These are phyloP conservation scores for Hydrolagus colliei DNA, from an alignment of 2,797 vertebrate genomes.

Conservation along the genomic window DNA sequence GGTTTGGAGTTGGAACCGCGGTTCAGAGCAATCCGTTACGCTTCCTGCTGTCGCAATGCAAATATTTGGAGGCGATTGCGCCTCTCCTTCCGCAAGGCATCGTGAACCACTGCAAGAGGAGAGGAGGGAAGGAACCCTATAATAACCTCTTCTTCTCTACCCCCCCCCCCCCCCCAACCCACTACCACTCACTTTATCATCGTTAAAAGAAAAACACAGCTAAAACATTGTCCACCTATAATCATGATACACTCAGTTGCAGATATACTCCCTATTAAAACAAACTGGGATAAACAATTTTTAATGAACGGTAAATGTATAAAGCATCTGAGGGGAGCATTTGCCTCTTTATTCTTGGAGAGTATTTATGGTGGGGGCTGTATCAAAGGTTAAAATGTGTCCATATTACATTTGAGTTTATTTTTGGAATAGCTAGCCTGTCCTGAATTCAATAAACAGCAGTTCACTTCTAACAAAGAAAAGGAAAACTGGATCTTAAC, in stretches of 20 bases:
- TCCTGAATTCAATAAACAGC: not conserved
- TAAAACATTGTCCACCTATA: not conserved
- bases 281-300: not conserved
- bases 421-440: not conserved
- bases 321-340: no score
- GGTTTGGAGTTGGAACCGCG: constrained; percentile 2
- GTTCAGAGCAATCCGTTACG: not conserved
- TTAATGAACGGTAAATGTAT: not conserved
- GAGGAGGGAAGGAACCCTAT: not conserved
- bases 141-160: not conserved
- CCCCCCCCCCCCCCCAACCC: not conserved
- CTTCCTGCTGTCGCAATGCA: not conserved
- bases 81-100: no score
- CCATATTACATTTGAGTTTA: constrained; percentile 13
- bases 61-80: not conserved
- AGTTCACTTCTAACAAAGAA: not conserved
- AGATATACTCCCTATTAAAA: not conserved
- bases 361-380: not conserved
- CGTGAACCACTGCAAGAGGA: no score
- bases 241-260: not conserved
- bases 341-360: no score
- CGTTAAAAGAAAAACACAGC: constrained; percentile 4
- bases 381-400: not conserved
- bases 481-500: not conserved
- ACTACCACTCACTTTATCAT: not conserved